These are phyloP conservation scores for Venusia cambrica DNA, from an alignment of 2,888 invertebrate genomes.

Conservation along the genomic window DNA sequence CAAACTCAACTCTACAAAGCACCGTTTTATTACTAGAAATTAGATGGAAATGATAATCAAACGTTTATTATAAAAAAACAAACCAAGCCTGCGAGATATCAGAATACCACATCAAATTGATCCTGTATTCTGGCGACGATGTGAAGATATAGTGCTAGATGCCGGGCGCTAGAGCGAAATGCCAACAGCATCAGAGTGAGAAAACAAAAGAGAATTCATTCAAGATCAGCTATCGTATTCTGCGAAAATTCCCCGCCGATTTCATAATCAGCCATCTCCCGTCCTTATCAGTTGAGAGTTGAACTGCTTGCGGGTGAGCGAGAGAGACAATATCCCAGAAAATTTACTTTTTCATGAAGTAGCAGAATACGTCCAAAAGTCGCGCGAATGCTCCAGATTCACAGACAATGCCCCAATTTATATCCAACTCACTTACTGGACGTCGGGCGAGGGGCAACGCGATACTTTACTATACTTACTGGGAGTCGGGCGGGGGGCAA, in stretches of 20 bases:
- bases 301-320: constrained; percentile 35
- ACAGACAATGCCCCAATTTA: constrained; percentile 81
- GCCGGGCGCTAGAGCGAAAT: constrained; percentile 63
- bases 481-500: too few species aligned
- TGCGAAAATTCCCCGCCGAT: constrained; percentile 54
- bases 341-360: constrained; percentile 48
- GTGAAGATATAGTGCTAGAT: constrained; percentile 53
- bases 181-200: constrained; percentile 57
- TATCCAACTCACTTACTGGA: constrained; percentile 78
- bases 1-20: too few species aligned
- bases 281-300: constrained; percentile 42
- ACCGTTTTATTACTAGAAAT: too few species aligned
- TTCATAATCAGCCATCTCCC: constrained; percentile 54
- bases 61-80: too few species aligned
- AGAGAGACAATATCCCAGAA: constrained; percentile 37
- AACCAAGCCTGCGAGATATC: too few species aligned
- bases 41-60: too few species aligned
- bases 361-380: constrained; percentile 66
- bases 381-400: constrained; percentile 73
- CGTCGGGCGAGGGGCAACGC: constrained; percentile 60
- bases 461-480: too few species aligned
- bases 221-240: constrained; percentile 66
- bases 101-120: constrained; percentile 69
- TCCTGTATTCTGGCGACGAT: constrained; percentile 67
- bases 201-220: constrained; percentile 71